Base-by-base conservation (phyloP, 2,113 vertebrate species). In the Laterallus jamaicensis region DNA sequence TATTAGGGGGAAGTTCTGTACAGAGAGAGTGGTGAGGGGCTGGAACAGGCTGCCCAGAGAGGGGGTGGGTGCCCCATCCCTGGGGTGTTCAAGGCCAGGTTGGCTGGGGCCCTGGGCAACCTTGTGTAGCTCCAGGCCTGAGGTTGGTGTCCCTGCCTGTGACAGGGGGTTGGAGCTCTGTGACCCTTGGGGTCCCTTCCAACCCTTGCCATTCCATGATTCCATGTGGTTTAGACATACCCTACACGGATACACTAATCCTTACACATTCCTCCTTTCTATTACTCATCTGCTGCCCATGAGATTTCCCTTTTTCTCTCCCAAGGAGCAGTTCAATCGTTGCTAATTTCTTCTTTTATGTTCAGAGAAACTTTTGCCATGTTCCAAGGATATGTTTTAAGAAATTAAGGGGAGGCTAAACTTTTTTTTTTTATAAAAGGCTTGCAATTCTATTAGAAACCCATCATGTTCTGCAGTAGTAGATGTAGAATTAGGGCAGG, bases 401-500 rank as follows among this genome's bases (percentile, higher is more conserved):
- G 60, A 80, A 32, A 59, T 52, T 9, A 29, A 80, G 92, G 80
- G 35, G 31, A 64, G 69, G 77, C 73, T 86, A 29, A 82, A 39
- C n/a, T 2, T 35, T 60, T 66, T 52, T 58, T 35, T 28, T 35
- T 35, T 35, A 35, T 35, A 12, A 71, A 35, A n/a, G 73, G 52
- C 2, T 0, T 82, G 62, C 78, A 63, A 37, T 39, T 77, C 17
- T 7, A 12, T 74, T 13, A 42, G 74, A 75, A 86, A 81, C 40
- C 32, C 64, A 26, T 63, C 80, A 14, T 37, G 58, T 86, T 35
- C 73, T 31, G 2, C 12, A 47, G 88, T 0, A 25, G 62, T 2
- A n/a, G 29, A 1, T 44, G 67, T 6, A 50, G 82, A 95, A 95
- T 86, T 94, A 47, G 96, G 96, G 95, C 96, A 94, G 96, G 90